Conservation (phyloP, 2,113 vertebrate species). For the Smithornis capensis region DNA sequence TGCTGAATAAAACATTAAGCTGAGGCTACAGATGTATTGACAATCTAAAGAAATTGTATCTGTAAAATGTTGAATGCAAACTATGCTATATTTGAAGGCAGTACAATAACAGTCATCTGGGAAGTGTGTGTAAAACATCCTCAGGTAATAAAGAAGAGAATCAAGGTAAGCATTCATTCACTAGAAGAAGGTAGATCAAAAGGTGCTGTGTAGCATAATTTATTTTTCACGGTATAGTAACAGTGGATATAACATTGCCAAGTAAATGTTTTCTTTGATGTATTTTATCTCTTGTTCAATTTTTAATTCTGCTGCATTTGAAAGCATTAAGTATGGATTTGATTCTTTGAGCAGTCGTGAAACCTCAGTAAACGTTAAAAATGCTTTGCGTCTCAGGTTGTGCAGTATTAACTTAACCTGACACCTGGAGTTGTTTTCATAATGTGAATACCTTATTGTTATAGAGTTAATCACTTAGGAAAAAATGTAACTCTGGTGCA, state of each 20-base stretch:
- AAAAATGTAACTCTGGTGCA: not conserved
- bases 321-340: not conserved
- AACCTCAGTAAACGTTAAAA: not conserved
- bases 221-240: not conserved
- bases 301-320: not conserved
- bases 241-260: not conserved
- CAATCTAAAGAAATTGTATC: no score
- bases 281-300: not conserved
- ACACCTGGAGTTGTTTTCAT: not conserved
- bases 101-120: not conserved
- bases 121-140: not conserved
- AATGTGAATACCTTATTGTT: not conserved
- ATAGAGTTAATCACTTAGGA: not conserved
- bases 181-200: not conserved
- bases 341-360: not conserved
- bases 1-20: not conserved
- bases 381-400: not conserved
- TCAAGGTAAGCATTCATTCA: not conserved
- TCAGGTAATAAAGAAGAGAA: not conserved
- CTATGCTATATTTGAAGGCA: not conserved
- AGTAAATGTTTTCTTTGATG: not conserved
- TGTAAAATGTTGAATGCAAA: not conserved
- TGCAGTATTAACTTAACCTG: not conserved
- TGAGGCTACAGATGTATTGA: no score
- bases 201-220: not conserved